Evolutionary conservation across 2,113 vertebrate species (phyloP).

Genomic region (Aramus guarauna): DNA sequence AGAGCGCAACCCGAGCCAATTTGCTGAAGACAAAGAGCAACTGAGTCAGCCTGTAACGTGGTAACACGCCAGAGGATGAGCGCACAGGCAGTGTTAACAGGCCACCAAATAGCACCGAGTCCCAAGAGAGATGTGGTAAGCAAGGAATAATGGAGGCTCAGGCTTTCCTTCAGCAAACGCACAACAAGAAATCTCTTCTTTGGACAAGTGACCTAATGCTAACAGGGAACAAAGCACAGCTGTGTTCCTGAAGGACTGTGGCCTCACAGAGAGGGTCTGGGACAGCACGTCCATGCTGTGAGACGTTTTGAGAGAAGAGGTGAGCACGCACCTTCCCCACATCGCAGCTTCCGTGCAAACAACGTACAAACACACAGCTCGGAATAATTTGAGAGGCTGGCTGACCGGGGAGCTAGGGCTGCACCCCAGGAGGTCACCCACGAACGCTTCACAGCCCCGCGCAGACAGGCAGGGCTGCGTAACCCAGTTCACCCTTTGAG

Average conservation of each 20-base stretch:
- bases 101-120: not conserved
- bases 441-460: not conserved
- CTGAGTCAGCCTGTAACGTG: not conserved
- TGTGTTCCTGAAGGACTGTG: not conserved
- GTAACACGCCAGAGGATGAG: not conserved
- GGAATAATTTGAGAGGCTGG: not conserved
- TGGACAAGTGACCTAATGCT: not conserved
- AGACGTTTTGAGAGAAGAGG: not conserved
- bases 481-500: not conserved
- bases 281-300: accelerated
- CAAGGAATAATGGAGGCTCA: not conserved
- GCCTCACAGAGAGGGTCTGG: not conserved
- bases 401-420: not conserved
- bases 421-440: not conserved
- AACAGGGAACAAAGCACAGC: not conserved
- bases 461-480: accelerated
- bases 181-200: constrained; percentile 12
- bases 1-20: accelerated
- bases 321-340: not conserved
- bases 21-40: not conserved
- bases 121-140: not conserved
- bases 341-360: accelerated
- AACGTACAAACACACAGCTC: not conserved
- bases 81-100: not conserved
- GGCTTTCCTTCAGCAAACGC: not conserved